Base-by-base conservation (phyloP, 1,140 invertebrate genomes). In the Bicyclus anynana region DNA sequence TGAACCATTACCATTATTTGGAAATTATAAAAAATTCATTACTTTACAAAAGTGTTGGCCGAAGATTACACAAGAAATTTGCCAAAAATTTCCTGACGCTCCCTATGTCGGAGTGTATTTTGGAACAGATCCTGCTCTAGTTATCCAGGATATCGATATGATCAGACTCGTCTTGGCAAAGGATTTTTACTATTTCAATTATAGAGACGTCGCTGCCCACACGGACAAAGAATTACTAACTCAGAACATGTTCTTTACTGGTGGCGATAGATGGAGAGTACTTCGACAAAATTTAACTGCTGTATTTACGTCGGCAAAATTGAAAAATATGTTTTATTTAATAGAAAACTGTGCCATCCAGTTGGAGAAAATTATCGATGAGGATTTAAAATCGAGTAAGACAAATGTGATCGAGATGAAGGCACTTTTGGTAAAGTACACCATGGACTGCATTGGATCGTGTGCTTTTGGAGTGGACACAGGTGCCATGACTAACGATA, bases 381-480 rank as follows among this genome's bases (percentile, higher is more conserved):
- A 35, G 13, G 13, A 35, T 13, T 13, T 35, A 13, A 35, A 13
- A 13, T 10, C 10, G 3, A 35, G 10, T 13, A 13, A 35, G 10
- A 53, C 56, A 42, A 51, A 56, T 3, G 33, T 50, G 2, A 44
- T 80, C n/a, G 80, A 89, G 47, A 68, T 89, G 1, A 84, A 79
- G 60, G 75, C 82, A 26, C 50, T 87, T 1, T 64, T 89, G 17
- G 77, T 84, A 2, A 80, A 86, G 62, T 91, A 87, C 40, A 89
- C 86, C 3, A 91, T 90, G 4, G 91, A 91, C 56, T 85, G 91
- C 0, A 91, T 92, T 10, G 85, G 85, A n/a, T 87, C 80, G 1
- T 90, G 87, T 59, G 89, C 89, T 6, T 91, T 91, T 61, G 91
- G 91, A 4, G 67, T 91, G 6, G 79, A 91, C 40, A 87, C 83